A percentile compares a stretch with the other conserved stretches of the same genome.
Evolutionary conservation across 2,797 vertebrate species (phyloP).

Genomic region (Oreochromis mossambicus): DNA sequence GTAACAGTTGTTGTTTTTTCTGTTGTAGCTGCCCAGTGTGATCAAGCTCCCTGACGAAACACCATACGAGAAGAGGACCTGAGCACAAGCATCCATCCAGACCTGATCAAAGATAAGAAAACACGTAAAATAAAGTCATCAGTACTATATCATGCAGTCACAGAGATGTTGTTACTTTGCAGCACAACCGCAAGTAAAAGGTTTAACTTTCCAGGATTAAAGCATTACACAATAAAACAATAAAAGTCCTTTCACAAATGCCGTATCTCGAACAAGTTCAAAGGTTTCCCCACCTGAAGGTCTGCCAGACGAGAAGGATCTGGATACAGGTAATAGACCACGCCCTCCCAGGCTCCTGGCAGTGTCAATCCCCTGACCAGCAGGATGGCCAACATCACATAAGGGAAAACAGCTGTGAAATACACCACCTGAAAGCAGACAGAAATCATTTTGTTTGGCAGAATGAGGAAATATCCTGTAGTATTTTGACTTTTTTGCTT

Average conservation of each 20-base stretch:
- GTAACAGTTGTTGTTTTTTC: conserved; percentile 63
- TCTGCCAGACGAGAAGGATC: conserved; percentile 50
- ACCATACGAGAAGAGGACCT: conserved; percentile 65
- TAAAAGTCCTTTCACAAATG: neutral
- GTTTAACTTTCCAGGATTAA: neutral
- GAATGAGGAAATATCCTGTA: neutral
- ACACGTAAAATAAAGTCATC: neutral
- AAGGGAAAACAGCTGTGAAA: conserved; percentile 65
- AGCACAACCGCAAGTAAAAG: neutral
- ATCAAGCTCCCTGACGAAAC: conserved; percentile 44
- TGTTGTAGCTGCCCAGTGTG: conserved; percentile 64
- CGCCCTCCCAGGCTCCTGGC: conserved; percentile 63
- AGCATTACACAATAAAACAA: neutral
- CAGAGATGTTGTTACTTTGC: neutral
- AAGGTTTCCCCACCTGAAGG: conserved; percentile 37
- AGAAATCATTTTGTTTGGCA: neutral
- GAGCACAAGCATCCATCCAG: conserved; percentile 67
- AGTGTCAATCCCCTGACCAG: conserved; percentile 64
- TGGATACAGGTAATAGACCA: conserved; percentile 65
- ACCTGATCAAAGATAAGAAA: conserved; percentile 30
- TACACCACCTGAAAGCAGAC: conserved; percentile 58
- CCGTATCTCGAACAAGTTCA: neutral
- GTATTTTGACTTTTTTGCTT: neutral
- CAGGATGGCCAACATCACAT: conserved; percentile 57
- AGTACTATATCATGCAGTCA: neutral